phyloP scores from a whole-genome alignment of 1,140 invertebrate species.

The Babylonia areolata region DNA sequence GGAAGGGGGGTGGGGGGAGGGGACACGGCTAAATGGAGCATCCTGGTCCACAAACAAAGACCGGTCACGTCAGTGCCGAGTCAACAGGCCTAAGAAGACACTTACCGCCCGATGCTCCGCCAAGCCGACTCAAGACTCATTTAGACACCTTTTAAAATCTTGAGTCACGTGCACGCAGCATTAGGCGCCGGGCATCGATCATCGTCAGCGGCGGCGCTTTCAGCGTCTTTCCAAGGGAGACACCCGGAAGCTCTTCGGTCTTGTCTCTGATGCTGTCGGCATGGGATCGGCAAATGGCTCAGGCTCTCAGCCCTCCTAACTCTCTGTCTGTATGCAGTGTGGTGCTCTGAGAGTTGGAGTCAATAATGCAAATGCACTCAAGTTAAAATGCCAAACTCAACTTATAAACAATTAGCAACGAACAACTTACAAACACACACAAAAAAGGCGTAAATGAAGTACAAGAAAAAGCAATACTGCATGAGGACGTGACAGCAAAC shows the following conservation, averaged over 20 bases:
- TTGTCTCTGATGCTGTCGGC: background rate
- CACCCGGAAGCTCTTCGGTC: background rate
- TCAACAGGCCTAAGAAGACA: background rate
- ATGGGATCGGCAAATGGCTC: too few species aligned
- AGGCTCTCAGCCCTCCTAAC: too few species aligned
- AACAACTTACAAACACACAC: too few species aligned
- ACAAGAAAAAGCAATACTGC: too few species aligned
- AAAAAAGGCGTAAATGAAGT: too few species aligned
- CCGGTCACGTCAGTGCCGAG: background rate
- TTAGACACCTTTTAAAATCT: constrained; percentile 15
- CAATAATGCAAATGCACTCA: too few species aligned
- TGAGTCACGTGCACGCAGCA: background rate
- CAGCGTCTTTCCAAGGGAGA: background rate
- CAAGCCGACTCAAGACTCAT: background rate
- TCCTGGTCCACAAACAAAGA: background rate
- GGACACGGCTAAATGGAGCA: background rate
- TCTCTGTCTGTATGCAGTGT: too few species aligned
- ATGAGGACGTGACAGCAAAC: too few species aligned
- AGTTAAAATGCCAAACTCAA: too few species aligned
- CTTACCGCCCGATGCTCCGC: background rate
- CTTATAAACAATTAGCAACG: too few species aligned
- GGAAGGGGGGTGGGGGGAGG: too few species aligned
- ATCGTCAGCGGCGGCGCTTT: background rate
- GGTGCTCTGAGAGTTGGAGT: too few species aligned
- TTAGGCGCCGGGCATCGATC: background rate